Evolutionary conservation across 2,113 vertebrate species (phyloP), one percentile per base, ranked within the genome.

Genomic region (Pycnonotus jocosus): DNA sequence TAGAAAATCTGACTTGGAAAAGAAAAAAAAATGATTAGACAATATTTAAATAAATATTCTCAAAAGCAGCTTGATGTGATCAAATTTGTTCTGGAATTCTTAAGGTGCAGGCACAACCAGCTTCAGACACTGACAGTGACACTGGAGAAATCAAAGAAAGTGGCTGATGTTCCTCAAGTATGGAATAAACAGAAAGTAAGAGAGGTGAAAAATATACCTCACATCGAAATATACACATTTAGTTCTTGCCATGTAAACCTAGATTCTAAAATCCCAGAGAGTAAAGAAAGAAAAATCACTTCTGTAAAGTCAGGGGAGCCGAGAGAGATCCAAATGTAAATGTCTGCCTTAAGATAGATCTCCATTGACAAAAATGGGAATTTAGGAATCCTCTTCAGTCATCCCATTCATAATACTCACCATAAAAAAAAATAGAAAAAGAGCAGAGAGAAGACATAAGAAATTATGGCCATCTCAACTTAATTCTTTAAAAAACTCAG

Each of bases 291-390:
- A 37, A 51, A 77, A 60, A 44, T 27, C 7, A 33, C 5, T 28
- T 17, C 47, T 20, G 9, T 11, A n/a, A 84, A 60, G 28, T 60
- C 80, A 74, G 19, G 0, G 2, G 37, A 82, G 61, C 24, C 1
- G 2, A 8, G 0, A 15, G 22, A 80, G 20, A 3, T 83, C 10
- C 42, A 51, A 40, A 40, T 4, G 6, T 12, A 50, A 81, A 57
- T 1, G 2, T 5, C 30, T 35, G 13, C n/a, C 61, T 2, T 8
- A 7, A 16, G 21, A 30, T 6, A 24, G 13, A 21, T 45, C 7
- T 54, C 35, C 53, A 28, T 0, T 24, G 58, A 54, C 11, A 81
- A 21, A 69, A 90, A n/a, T 1, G 8, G 22, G 38, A 53, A 58
- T 22, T 77, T 50, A 48, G 53, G 47, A 86, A n/a, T 10, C 14